Conservation (phyloP, 1,140 invertebrate species). For the Pseudomyrmex gracilis region DNA sequence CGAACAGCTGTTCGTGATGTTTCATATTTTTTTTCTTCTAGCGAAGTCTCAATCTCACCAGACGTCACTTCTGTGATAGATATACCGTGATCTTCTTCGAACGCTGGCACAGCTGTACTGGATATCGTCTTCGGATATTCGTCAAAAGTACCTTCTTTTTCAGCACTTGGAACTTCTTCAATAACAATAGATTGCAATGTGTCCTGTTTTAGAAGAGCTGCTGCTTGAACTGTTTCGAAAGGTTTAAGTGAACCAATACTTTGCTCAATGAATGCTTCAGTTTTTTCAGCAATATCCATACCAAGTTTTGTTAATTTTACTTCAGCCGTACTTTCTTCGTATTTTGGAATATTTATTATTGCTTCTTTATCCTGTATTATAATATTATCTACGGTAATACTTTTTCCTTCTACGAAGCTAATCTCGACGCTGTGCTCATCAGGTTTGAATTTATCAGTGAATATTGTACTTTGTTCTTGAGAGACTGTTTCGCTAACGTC, state of each 20-base stretch:
- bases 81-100: constrained; percentile 78
- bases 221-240: constrained; percentile 69
- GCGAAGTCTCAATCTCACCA: constrained; percentile 67
- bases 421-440: constrained; percentile 80
- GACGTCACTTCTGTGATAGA: constrained; percentile 80
- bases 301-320: constrained; percentile 68
- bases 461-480: constrained; percentile 77
- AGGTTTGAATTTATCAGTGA: constrained; percentile 75
- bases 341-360: constrained; percentile 59
- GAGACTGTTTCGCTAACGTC: constrained; percentile 75
- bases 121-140: constrained; percentile 67
- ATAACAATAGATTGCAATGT: constrained; percentile 77
- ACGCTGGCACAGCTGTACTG: constrained; percentile 55
- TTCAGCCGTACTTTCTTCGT: constrained; percentile 66
- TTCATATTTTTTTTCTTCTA: constrained; percentile 70
- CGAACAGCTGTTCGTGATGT: constrained; percentile 75
- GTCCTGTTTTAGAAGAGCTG: constrained; percentile 80
- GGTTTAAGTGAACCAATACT: constrained; percentile 66
- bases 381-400: constrained; percentile 84
- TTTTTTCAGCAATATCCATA: constrained; percentile 72
- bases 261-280: constrained; percentile 74
- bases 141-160: constrained; percentile 70
- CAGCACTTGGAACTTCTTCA: constrained; percentile 74
- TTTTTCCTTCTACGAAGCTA: constrained; percentile 82
- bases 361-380: constrained; percentile 84